phyloP scores from a whole-genome alignment of 2,888 invertebrate genomes.

The Patella caerulea region DNA sequence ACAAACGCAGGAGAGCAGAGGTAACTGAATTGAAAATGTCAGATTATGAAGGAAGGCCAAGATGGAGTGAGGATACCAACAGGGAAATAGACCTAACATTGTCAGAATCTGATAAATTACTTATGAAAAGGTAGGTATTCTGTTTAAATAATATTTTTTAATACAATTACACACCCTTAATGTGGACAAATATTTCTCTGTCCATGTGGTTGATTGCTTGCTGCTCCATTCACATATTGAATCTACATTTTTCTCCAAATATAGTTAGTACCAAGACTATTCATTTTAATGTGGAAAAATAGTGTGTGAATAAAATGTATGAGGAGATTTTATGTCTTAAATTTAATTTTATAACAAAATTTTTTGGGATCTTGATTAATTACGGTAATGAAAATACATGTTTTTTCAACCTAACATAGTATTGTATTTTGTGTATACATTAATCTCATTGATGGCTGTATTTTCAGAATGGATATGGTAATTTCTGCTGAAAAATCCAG shows the following conservation, averaged over 20 bases:
- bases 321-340: background rate
- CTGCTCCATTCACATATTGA: no score
- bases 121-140: background rate
- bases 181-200: no score
- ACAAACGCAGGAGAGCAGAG: background rate
- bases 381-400: no score
- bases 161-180: no score
- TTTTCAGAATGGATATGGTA: slow-evolving; percentile 26
- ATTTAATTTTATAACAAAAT: background rate
- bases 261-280: no score
- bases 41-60: background rate
- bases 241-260: no score
- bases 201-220: no score
- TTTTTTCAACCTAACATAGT: no score
- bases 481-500: slow-evolving; percentile 19
- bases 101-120: background rate
- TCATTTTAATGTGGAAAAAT: no score
- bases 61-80: background rate
- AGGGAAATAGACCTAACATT: background rate
- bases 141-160: no score
- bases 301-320: no score
- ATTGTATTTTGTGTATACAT: no score
- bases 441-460: background rate
- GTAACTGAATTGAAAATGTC: background rate
- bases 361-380: background rate